Base-by-base conservation (phyloP, 2,888 invertebrate species). In the Pandemis heparana region DNA sequence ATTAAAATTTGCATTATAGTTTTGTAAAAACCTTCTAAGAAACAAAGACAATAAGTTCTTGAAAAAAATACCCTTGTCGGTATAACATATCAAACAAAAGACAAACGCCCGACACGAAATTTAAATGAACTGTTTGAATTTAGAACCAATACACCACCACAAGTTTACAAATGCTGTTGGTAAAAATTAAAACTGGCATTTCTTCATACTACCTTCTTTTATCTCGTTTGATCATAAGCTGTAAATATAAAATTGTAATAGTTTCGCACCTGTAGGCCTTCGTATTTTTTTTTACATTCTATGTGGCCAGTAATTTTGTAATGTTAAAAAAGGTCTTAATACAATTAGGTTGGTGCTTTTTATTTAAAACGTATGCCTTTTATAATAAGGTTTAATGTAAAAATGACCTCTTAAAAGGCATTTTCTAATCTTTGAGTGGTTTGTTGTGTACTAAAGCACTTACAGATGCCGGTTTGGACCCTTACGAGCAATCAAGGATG, bases 231-330 rank as follows among this genome's bases (percentile, higher is more conserved):
- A 46, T n/a, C 4, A 7, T 8, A 7, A 46, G 5, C 46, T 9
- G 63, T 41, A 46, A n/a, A 43, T 14, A 46, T 32, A 63, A 63
- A 12, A 12, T 63, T 63, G 63, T 63, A 46, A 14, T 63, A 32
- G 46, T 63, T 63, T 46, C n/a, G 63, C 63, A 46, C 46, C 63
- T 23, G 63, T 63, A 32, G 46, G 23, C 63, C 46, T 63, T 46
- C n/a, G 51, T 16, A 12, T 39, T 61, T 65, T 65, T 48, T 64
- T 48, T 53, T 12, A 12, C 12, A 39, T n/a, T 39, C 18, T 32
- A n/a, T 53, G 51, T n/a, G 12, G 39, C 63, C 23, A 63, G 63
- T 63, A 32, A 46, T 46, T 43, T 63, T 43, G n/a, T n/a, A n/a
- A 1, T 23, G 23, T 53, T 53, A 16, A 6, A 53, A 53, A 53